A percentile compares a stretch with the other conserved stretches of the same genome.
Evolutionary conservation across 2,797 vertebrate genomes (phyloP).

Genomic region (Poecile montanus): DNA sequence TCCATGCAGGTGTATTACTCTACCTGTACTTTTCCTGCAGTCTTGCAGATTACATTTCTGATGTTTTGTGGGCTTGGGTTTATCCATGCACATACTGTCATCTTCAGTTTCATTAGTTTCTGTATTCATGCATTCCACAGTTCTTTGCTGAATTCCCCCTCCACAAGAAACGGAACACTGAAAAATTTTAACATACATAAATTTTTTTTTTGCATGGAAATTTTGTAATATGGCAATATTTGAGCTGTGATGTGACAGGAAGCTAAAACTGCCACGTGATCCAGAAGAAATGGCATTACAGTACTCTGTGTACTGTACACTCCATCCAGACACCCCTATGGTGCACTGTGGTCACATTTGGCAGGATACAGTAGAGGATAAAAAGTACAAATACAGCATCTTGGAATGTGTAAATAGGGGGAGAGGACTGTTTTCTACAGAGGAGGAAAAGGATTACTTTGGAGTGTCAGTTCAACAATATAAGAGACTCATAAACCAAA

Average conservation of each 20-base stretch:
- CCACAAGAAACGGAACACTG: conserved; percentile 79
- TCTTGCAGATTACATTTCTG: conserved; percentile 72
- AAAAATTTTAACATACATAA: not conserved
- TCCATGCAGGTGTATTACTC: not conserved
- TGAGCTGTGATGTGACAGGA: not conserved
- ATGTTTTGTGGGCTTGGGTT: conserved; percentile 62
- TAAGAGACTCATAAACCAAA: not conserved
- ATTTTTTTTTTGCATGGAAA: not conserved
- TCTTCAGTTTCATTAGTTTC: conserved; percentile 61
- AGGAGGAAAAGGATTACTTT: not conserved
- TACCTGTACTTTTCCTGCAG: conserved; percentile 71
- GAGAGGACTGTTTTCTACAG: not conserved
- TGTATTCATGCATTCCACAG: conserved; percentile 65
- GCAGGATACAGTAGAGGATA: not conserved
- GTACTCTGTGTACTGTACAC: not conserved
- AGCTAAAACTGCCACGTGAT: not conserved
- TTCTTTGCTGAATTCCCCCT: conserved; percentile 73
- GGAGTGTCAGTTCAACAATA: not conserved
- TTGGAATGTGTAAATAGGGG: not conserved
- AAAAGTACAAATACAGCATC: not conserved
- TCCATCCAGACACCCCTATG: not conserved
- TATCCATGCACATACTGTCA: conserved; percentile 59
- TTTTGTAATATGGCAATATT: not conserved
- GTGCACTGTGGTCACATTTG: not conserved
- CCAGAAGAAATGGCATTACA: not conserved